Conservation (phyloP, 2,797 vertebrate genomes). For the Pseudotriccus pelzelni region DNA sequence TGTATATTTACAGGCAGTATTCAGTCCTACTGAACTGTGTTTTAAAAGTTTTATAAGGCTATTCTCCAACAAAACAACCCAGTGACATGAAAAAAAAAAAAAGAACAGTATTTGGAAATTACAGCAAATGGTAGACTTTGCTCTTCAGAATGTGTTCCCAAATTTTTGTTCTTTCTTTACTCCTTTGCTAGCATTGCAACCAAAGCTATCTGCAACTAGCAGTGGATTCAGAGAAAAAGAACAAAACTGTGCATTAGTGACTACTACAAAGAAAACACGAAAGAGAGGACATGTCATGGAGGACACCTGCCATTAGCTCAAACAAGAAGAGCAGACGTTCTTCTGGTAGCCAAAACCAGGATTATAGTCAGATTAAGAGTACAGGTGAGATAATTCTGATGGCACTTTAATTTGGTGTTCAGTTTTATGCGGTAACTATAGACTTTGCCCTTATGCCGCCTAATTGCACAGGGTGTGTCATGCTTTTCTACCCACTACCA, state of each 20-base stretch:
- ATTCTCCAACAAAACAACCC: neutral
- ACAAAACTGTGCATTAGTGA: neutral
- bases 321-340: neutral
- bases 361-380: neutral
- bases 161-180: neutral
- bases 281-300: neutral
- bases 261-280: neutral
- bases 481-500: neutral
- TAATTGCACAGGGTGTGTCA: neutral
- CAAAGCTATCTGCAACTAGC: neutral
- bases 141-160: neutral
- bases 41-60: neutral
- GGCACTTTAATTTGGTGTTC: neutral
- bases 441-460: neutral
- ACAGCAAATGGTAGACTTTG: neutral
- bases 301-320: neutral
- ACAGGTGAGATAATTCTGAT: neutral
- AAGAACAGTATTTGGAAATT: neutral
- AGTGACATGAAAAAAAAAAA: neutral
- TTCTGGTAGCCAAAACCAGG: neutral
- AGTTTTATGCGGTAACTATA: neutral
- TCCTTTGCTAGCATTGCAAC: neutral
- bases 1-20: neutral
- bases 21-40: neutral
- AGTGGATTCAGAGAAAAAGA: neutral